These are phyloP conservation scores for Brachyalestes nurse DNA, from an alignment of 2,797 vertebrate genomes.

Conservation along the genomic window DNA sequence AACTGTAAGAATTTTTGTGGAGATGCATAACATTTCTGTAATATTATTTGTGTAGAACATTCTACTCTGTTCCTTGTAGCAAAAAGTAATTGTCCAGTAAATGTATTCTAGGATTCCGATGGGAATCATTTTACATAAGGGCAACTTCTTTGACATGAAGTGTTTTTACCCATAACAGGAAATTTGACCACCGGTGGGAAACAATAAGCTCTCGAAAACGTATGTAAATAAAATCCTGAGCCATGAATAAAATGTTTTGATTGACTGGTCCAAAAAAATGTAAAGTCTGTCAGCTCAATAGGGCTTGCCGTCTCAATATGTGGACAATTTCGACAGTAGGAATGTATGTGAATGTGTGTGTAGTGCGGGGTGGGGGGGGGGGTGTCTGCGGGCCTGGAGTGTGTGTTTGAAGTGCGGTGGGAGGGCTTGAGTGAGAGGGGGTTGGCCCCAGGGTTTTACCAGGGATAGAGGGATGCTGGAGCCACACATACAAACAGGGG, in stretches of 20 bases:
- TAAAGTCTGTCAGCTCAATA: constrained; percentile 25
- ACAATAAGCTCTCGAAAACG: constrained; percentile 22
- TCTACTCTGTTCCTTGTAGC: background rate
- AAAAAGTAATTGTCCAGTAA: background rate
- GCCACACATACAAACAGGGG: constrained; percentile 30
- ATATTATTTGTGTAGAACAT: background rate
- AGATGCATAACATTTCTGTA: background rate
- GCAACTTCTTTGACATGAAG: constrained; percentile 1
- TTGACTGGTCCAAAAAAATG: background rate
- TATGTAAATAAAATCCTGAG: constrained; percentile 4
- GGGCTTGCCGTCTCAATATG: constrained; percentile 14
- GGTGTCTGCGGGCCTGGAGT: background rate
- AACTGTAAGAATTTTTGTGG: background rate
- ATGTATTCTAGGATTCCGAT: background rate
- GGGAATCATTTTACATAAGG: background rate
- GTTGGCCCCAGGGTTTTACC: constrained; percentile 28
- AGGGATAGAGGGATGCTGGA: constrained; percentile 32
- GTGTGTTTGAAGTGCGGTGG: constrained; percentile 48
- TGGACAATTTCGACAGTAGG: constrained; percentile 29
- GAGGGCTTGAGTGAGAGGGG: constrained; percentile 37
- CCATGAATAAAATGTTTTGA: background rate
- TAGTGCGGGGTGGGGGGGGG: constrained; percentile 11
- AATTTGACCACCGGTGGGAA: constrained; percentile 21
- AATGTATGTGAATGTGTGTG: constrained; percentile 21
- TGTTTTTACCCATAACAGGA: constrained; percentile 28